phyloP scores from a whole-genome alignment of 2,113 vertebrate genomes.

The Megaptera novaeangliae region DNA sequence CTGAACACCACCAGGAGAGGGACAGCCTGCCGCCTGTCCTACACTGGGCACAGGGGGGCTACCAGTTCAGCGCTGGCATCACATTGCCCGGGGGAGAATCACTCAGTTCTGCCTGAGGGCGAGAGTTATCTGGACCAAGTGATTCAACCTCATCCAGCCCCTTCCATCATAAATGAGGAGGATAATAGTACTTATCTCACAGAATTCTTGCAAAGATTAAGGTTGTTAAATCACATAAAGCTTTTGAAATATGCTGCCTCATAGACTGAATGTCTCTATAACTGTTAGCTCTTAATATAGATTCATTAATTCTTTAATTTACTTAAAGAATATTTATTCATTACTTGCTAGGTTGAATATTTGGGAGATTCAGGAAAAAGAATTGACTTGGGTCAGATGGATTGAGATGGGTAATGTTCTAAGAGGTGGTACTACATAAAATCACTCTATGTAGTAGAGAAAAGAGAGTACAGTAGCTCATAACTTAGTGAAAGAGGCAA shows the following conservation, averaged over 20 bases:
- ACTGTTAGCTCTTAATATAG: not conserved
- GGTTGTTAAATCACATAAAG: not conserved
- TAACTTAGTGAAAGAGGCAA: not conserved
- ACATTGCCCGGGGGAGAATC: too few species aligned
- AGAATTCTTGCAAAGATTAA: not conserved
- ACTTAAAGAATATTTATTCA: not conserved
- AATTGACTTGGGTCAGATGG: conserved; percentile 30
- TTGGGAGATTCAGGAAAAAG: conserved; percentile 18
- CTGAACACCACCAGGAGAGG: not conserved
- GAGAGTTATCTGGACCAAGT: not conserved
- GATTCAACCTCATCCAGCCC: not conserved
- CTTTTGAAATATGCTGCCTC: not conserved
- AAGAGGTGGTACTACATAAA: not conserved
- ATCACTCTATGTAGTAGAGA: not conserved
- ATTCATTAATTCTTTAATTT: not conserved
- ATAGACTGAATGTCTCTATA: not conserved
- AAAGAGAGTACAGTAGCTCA: not conserved
- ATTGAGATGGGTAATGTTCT: not conserved
- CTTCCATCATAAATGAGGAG: not conserved
- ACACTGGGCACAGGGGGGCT: rapidly evolving
- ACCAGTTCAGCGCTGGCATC: not conserved
- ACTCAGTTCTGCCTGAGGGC: not conserved
- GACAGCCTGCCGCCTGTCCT: not conserved
- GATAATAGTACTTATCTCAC: not conserved
- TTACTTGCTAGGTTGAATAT: not conserved